Base-by-base conservation (phyloP, 1,140 invertebrate species). In the Halictus rubicundus region DNA sequence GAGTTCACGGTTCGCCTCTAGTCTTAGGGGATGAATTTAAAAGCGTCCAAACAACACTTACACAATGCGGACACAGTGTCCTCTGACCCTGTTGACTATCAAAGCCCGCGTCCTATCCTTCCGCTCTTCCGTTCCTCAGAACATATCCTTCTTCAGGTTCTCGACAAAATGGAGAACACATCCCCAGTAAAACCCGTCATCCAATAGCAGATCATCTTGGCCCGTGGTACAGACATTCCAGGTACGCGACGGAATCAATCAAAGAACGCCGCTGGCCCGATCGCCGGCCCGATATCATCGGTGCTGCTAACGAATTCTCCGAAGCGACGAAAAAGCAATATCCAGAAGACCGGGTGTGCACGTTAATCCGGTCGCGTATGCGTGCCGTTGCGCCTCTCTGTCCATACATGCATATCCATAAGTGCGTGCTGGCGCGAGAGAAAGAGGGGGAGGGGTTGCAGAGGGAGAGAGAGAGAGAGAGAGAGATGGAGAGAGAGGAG, bases 251-350 rank as follows among this genome's bases (percentile, higher is more conserved):
- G 2, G 71, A 64, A 12, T 39, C 60, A 32, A 49, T 27, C 60
- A 6, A 64, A 64, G 27, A 52, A 54, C 42, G 61, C 60, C 16
- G 10, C 10, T 16, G 25, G 9, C 4, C 4, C 71, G 63, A 10
- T 52, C 42, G 77, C 54, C 37, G 71, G 27, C 12, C 37, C 63
- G 68, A 61, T 85, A 72, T 59, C 70, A 71, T 39, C 57, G 57
- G 8, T 82, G 64, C 82, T 81, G 82, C 83, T 90, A 89, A 91
- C 87, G 89, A 89, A 90, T 91, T 89, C 82, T 78, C 65, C 25
- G 64, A 25, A 69, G 32, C 74, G 64, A 76, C 75, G 84, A 88
- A 88, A 87, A 90, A 89, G 89, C 84, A 88, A 91, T 90, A 89
- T 91, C 81, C 69, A 70, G 65, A 78, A 80, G 65, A 81, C n/a